Base-by-base conservation (phyloP, 2,113 vertebrate genomes). In the Cricetomys ansorgei region DNA sequence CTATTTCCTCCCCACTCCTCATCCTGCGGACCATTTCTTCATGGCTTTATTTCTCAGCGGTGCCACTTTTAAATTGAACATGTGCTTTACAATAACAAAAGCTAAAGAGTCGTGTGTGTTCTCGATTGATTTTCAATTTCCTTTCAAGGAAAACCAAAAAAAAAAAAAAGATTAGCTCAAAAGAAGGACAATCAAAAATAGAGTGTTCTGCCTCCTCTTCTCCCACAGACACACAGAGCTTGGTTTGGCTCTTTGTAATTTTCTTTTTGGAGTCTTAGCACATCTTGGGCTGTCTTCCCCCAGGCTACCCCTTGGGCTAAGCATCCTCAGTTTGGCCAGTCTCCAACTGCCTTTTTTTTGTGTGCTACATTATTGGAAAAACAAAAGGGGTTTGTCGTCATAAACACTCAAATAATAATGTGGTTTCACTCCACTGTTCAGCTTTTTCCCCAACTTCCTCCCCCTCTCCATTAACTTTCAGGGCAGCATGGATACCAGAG, bases 51-150 rank as follows among this genome's bases (percentile, higher is more conserved):
- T n/a, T 97, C 45, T 67, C 89, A 92, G 45, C n/a, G 76, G 70
- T 80, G 65, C n/a, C 55, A 50, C 83, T 90, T 96, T 95, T 76
- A 93, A 80, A 84, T 69, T 67, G 95, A 92, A 94, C 15, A 1
- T 4, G 15, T 23, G 13, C 73, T 96, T 95, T 92, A 43, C 29
- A 92, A 73, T 92, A 93, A 91, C 89, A 93, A 95, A 94, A 95
- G 72, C 73, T 94, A 80, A 75, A 92, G 57, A 88, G 53, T 76
- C 23, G 34, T 70, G 4, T 90, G 43, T 76, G 16, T 45, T 50
- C 84, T 62, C 55, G 45, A 93, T 88, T 97, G 93, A 95, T 94
- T 97, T 96, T 96, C 91, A 93, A 64, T 95, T 96, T 95, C 89
- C 96, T 96, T 96, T 88, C 50, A 97, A 93, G 79, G 48, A 19